Evolutionary conservation across 2,113 vertebrate genomes (phyloP).

Genomic region (Pseudorasbora parva): DNA sequence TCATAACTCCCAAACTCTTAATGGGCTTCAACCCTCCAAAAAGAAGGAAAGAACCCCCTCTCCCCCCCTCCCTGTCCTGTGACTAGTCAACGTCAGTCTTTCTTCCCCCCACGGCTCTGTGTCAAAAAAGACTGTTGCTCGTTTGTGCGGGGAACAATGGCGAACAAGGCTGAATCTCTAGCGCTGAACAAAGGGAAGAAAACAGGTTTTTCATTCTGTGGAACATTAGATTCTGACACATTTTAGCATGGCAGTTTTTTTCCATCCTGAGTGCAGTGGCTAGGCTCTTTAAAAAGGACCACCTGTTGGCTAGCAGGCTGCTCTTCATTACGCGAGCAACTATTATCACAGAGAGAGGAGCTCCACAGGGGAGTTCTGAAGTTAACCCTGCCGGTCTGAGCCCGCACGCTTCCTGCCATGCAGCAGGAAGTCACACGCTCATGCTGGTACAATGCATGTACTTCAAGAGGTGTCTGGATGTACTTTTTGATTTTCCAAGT

Average conservation of each 20-base stretch:
- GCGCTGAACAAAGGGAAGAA: constrained; percentile 96
- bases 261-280: constrained; percentile 89
- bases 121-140: constrained; percentile 99
- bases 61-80: constrained; percentile 83
- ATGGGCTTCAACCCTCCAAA: constrained; percentile 87
- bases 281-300: constrained; percentile 95
- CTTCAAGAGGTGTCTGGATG: constrained; percentile 23
- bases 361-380: constrained; percentile 75
- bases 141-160: constrained; percentile 95
- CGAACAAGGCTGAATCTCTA: constrained; percentile 97
- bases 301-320: constrained; percentile 94
- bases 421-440: constrained; percentile 59
- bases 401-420: constrained; percentile 76
- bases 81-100: constrained; percentile 98
- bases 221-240: constrained; percentile 99
- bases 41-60: constrained; percentile 76
- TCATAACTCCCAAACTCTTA: constrained; percentile 89
- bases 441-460: constrained; percentile 16
- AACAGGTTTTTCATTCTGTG: constrained; percentile 98
- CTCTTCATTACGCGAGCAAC: constrained; percentile 93
- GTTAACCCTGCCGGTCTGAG: constrained; percentile 72
- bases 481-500: constrained; percentile 26
- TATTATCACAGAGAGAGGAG: constrained; percentile 79
- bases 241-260: constrained; percentile 83
- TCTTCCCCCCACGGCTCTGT: constrained; percentile 98